Conservation (phyloP, 2,888 invertebrate genomes). For the Amblyteles armatorius region DNA sequence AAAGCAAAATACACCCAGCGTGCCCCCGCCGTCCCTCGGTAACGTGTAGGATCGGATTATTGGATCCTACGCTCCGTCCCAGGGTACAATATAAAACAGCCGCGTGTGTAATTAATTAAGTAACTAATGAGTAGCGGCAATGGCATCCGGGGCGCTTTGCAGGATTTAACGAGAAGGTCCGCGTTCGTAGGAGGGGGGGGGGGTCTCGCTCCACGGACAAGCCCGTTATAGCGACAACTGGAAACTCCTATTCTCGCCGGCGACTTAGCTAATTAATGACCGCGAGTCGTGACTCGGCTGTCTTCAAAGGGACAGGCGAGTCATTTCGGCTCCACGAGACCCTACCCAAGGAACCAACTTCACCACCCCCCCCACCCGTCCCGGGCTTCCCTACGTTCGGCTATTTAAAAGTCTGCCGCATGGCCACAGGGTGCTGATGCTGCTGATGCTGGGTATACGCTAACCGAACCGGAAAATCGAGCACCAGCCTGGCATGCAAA, state of each 20-base stretch:
- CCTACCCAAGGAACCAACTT: constrained; percentile 17
- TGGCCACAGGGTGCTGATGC: constrained; percentile 39
- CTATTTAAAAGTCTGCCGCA: constrained; percentile 49
- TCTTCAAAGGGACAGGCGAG: constrained; percentile 42
- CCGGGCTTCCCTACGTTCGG: background rate
- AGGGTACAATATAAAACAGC: constrained; percentile 78
- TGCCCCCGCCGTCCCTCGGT: constrained; percentile 41
- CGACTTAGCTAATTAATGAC: constrained; percentile 44
- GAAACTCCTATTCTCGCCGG: constrained; percentile 43
- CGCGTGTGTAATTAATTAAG: constrained; percentile 80
- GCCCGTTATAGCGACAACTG: constrained; percentile 48
- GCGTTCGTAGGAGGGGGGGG: background rate
- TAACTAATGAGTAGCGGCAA: constrained; percentile 76
- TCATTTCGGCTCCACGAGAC: constrained; percentile 29
- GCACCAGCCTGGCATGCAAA: constrained; percentile 44
- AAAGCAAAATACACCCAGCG: background rate
- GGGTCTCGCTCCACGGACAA: background rate
- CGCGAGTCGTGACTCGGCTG: constrained; percentile 47
- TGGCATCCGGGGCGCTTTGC: constrained; percentile 59
- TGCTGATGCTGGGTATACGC: constrained; percentile 34
- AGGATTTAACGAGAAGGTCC: constrained; percentile 68
- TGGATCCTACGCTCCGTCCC: constrained; percentile 74
- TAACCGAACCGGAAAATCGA: constrained; percentile 49
- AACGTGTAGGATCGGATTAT: constrained; percentile 80
- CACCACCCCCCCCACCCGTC: background rate